These are phyloP conservation scores for Pentalonia nigronervosa DNA, from an alignment of 1,140 invertebrate species.

Conservation along the genomic window DNA sequence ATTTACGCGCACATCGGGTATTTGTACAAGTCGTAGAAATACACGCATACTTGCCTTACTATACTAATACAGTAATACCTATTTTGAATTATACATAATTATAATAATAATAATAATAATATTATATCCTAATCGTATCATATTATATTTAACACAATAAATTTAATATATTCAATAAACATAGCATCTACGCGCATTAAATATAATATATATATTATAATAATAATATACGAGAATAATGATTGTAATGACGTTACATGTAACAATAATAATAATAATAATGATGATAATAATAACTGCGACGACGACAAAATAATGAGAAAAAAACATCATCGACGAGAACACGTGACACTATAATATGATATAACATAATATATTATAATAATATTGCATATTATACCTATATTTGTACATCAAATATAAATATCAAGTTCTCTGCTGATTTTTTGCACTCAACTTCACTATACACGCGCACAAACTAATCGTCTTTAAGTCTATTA, in stretches of 20 bases:
- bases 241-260: constrained; percentile 14
- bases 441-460: not conserved
- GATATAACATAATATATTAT: constrained; percentile 13
- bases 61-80: constrained; percentile 4
- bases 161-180: constrained; percentile 7
- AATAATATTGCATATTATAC: constrained; percentile 10
- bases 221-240: not conserved
- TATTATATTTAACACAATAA: constrained; percentile 18
- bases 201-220: not conserved
- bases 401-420: constrained; percentile 3
- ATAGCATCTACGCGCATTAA: constrained; percentile 16
- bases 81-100: not conserved
- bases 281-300: not conserved
- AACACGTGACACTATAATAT: constrained; percentile 14
- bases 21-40: not conserved
- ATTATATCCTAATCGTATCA: not conserved
- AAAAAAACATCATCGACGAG: not conserved
- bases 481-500: not conserved
- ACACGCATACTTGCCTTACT: not conserved
- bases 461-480: not conserved
- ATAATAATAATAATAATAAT: constrained; percentile 6
- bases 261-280: constrained; percentile 23
- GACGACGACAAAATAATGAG: not conserved
- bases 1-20: not conserved
- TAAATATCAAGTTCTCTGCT: not conserved